Evolutionary conservation across 2,888 invertebrate genomes (phyloP).

Genomic region (Lysandra coridon): DNA sequence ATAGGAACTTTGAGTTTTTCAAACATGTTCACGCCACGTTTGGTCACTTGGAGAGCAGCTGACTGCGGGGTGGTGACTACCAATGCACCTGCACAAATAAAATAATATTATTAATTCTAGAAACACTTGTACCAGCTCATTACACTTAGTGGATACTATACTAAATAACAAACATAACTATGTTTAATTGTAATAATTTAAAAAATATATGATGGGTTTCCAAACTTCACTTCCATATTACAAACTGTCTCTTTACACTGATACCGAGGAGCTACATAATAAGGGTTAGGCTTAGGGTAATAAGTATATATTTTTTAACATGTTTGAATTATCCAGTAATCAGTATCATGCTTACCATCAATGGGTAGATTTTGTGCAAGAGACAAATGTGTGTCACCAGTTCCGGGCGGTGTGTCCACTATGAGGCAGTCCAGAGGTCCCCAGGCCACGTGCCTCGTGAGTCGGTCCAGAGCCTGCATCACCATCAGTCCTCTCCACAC

Average conservation of each 20-base stretch:
- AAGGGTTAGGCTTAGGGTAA: no score
- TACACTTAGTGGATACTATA: neutral
- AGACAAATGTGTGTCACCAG: constrained; percentile 96
- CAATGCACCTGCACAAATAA: constrained; percentile 83
- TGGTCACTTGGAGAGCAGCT: constrained; percentile 92
- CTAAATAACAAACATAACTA: neutral
- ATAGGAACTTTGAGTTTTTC: constrained; percentile 90
- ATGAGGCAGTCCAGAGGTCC: constrained; percentile 92
- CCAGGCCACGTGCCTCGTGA: constrained; percentile 94
- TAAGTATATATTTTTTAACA: neutral
- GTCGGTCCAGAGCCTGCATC: constrained; percentile 94
- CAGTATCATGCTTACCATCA: constrained; percentile 75
- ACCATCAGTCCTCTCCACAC: constrained; percentile 98
- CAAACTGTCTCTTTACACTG: no score
- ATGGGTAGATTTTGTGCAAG: constrained; percentile 94
- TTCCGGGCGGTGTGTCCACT: constrained; percentile 97
- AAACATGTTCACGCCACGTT: constrained; percentile 93
- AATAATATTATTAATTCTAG: neutral
- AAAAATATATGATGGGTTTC: no score
- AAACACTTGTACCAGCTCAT: neutral
- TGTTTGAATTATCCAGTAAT: neutral
- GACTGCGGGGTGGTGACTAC: constrained; percentile 96
- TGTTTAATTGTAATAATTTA: no score
- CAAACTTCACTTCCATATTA: no score
- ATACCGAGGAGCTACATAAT: no score